Conservation (phyloP, 2,113 vertebrate genomes). For the Myotis lucifugus region DNA sequence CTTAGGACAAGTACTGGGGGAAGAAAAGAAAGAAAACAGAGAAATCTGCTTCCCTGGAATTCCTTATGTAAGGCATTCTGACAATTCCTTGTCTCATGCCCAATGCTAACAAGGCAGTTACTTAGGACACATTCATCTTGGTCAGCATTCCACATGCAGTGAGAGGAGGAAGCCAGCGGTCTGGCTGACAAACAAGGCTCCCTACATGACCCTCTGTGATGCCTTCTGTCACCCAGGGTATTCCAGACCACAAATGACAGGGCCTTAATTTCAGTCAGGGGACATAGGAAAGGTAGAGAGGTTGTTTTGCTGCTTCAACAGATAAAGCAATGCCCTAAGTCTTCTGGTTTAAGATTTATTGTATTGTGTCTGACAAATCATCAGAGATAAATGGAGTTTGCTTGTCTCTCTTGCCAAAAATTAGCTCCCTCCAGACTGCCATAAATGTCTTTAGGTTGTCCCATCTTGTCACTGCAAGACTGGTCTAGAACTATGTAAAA, state of each 20-base stretch:
- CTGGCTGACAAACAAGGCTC: conserved; percentile 41
- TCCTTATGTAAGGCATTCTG: conserved; percentile 31
- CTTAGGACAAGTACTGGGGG: background rate
- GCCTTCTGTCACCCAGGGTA: conserved; percentile 18
- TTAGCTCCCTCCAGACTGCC: conserved; percentile 58
- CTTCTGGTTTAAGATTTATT: conserved; percentile 75
- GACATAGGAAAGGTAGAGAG: conserved; percentile 46
- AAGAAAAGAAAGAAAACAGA: background rate
- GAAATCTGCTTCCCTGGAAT: background rate
- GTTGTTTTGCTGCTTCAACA: conserved; percentile 65
- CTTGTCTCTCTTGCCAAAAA: conserved; percentile 64
- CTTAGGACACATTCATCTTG: conserved; percentile 59
- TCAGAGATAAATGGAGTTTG: conserved; percentile 57
- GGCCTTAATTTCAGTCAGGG: background rate
- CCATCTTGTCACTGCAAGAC: conserved; percentile 65
- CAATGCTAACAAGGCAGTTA: background rate
- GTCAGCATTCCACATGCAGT: conserved; percentile 49
- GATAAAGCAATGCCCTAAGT: conserved; percentile 60
- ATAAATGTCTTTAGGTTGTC: conserved; percentile 73
- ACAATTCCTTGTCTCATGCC: background rate
- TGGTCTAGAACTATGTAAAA: conserved; percentile 54
- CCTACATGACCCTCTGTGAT: background rate
- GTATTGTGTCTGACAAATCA: conserved; percentile 71
- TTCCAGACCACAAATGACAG: background rate
- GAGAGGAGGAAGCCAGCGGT: background rate